phyloP scores from a whole-genome alignment of 2,888 invertebrate genomes.

The Sesia bembeciformis region DNA sequence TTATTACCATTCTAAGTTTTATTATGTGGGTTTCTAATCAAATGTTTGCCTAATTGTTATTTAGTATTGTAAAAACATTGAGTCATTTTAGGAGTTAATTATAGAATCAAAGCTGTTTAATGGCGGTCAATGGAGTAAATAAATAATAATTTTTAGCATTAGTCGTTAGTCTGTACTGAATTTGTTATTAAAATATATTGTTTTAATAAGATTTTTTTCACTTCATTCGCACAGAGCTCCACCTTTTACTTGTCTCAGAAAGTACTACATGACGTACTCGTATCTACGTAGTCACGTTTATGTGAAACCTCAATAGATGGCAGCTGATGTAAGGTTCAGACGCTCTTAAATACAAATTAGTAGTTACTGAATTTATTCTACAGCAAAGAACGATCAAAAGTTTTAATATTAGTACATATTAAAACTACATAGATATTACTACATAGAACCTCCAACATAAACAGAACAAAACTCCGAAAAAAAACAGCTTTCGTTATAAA shows the following conservation, averaged over 20 bases:
- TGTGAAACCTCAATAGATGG: too few species aligned
- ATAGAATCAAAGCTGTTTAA: neutral
- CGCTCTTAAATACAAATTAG: too few species aligned
- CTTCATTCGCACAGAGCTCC: neutral
- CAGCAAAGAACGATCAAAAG: too few species aligned
- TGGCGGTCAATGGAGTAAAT: neutral
- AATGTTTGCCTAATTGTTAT: slow-evolving; percentile 7
- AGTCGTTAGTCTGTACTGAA: neutral
- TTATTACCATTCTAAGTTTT: slow-evolving; percentile 49
- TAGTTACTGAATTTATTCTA: too few species aligned
- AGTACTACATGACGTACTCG: neutral
- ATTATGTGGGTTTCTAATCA: slow-evolving; percentile 37
- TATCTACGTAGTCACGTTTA: too few species aligned
- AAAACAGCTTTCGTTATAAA: too few species aligned
- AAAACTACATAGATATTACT: too few species aligned
- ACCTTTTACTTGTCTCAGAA: neutral
- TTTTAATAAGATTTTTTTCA: neutral
- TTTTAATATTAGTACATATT: too few species aligned
- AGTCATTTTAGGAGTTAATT: neutral
- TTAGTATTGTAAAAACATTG: slow-evolving; percentile 6
- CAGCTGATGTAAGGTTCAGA: too few species aligned
- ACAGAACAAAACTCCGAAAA: too few species aligned
- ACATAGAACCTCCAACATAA: too few species aligned
- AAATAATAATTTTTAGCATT: neutral
- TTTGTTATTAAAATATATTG: neutral